Conservation (phyloP, 92 coral and sea anemone species). For the Palythoa grandis region DNA sequence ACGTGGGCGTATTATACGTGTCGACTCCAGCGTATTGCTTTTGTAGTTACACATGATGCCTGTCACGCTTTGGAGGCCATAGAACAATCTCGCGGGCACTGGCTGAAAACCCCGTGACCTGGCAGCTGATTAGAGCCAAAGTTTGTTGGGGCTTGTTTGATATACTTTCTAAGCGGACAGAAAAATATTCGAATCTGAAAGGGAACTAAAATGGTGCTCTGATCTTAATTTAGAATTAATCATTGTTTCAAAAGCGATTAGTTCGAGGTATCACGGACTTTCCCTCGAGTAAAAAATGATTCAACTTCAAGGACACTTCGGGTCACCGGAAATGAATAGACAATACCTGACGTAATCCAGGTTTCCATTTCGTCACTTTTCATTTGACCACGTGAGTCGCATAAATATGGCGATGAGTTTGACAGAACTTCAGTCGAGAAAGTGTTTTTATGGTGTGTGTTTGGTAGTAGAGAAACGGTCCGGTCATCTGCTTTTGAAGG, state of each 20-base stretch:
- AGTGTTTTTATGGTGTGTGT: constrained; percentile 5
- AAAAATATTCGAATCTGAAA: not conserved
- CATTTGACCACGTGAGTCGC: constrained; percentile 76
- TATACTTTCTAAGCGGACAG: not conserved
- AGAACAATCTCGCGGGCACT: not conserved
- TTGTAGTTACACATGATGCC: not conserved
- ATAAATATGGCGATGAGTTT: constrained; percentile 55
- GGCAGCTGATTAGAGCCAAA: not conserved
- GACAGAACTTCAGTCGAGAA: constrained; percentile 24
- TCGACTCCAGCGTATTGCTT: not conserved
- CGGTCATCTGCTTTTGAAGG: constrained; percentile 50
- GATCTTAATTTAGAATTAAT: not conserved
- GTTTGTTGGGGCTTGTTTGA: not conserved
- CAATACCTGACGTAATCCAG: constrained; percentile 30
- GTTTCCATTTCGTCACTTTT: constrained; percentile 52
- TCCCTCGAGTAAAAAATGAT: not conserved
- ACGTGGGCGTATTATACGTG: constrained; percentile 4
- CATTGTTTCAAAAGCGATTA: not conserved
- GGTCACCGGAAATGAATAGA: constrained; percentile 71
- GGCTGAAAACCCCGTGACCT: not conserved
- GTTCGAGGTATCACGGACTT: not conserved
- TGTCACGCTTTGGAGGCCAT: not conserved
- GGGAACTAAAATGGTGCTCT: not conserved
- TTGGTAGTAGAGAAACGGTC: not conserved
- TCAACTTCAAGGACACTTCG: not conserved